These are phyloP conservation scores for Spheniscus humboldti DNA, from an alignment of 2,797 vertebrate genomes.

Conservation along the genomic window DNA sequence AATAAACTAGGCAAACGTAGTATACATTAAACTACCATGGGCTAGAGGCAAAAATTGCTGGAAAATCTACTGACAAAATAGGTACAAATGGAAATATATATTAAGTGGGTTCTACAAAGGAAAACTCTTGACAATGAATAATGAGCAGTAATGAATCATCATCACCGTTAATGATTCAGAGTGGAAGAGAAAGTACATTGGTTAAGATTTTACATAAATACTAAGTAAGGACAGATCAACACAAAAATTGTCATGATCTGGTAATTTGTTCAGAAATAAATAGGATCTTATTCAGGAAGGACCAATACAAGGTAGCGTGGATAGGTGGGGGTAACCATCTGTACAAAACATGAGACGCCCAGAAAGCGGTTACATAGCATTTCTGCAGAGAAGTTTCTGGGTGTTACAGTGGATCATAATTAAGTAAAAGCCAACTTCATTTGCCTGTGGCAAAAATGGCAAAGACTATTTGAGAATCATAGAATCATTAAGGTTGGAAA, in stretches of 20 bases:
- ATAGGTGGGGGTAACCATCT: too few species aligned
- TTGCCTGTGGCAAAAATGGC: background rate
- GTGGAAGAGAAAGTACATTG: background rate
- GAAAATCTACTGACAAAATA: background rate
- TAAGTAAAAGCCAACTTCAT: background rate
- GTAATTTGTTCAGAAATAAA: background rate
- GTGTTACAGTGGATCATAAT: fast-evolving
- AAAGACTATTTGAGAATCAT: background rate
- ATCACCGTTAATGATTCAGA: background rate
- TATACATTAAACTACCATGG: background rate
- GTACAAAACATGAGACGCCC: fast-evolving
- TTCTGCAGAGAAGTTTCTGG: background rate
- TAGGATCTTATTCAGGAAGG: fast-evolving
- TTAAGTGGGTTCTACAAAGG: background rate
- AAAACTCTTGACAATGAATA: background rate
- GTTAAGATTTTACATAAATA: background rate
- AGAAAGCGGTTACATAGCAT: fast-evolving
- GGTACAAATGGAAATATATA: background rate
- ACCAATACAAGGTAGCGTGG: fast-evolving
- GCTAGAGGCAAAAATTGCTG: background rate
- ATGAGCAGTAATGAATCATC: background rate
- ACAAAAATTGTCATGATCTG: background rate
- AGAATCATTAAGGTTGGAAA: too few species aligned
- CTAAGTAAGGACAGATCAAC: fast-evolving
- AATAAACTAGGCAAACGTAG: constrained; percentile 7